Evolutionary conservation across 2,888 invertebrate genomes (phyloP), one percentile per base, ranked within the genome.

Genomic region (Tanypteryx hageni): DNA sequence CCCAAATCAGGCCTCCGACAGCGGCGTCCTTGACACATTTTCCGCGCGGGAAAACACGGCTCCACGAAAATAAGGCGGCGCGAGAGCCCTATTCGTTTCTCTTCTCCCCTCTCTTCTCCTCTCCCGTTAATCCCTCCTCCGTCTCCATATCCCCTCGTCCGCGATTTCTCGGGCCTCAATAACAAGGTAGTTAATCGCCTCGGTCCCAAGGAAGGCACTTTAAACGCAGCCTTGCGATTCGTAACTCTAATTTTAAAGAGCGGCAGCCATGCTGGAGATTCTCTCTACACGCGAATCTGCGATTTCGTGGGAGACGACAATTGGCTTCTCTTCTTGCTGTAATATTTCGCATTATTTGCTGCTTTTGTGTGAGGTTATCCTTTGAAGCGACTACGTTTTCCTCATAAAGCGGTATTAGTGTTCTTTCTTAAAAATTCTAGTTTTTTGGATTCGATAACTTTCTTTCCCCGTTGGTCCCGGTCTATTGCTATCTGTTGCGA

Each of bases 21-120:
- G 59, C 86, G 61, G 68, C 89, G 89, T 89, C 89, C 89, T 89
- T 89, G 89, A 89, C 89, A 89, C 64, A 89, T 89, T 89, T 89
- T 64, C 89, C 68, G 89, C 86, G 59, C 31, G 61, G 86, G 61
- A 31, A 89, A 89, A 64, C 86, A 86, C 86, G 86, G 86, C 86
- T 31, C 86, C 86, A 61, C 86, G 86, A 86, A 86, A 86, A 86
- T 44, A 27, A 27, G 86, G 61, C 57, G 86, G 61, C 59, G 83
- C n/a, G 83, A 31, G 83, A 57, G 83, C 14, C 59, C 22, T 59
- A 58, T 11, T 10, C 5, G 13, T 58, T n/a, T 61, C 5, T 11
- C 85, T n/a, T 61, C 86, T 58, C 86, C 18, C 59, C 13, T 58
- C 85, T 4, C n/a, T 10, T 11, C 58, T 4, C 22, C 59, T n/a